Percentiles rank a stretch among this genome's conserved stretches.
These are phyloP conservation scores for Therioaphis trifolii DNA, from an alignment of 2,888 invertebrate species.

Conservation along the genomic window DNA sequence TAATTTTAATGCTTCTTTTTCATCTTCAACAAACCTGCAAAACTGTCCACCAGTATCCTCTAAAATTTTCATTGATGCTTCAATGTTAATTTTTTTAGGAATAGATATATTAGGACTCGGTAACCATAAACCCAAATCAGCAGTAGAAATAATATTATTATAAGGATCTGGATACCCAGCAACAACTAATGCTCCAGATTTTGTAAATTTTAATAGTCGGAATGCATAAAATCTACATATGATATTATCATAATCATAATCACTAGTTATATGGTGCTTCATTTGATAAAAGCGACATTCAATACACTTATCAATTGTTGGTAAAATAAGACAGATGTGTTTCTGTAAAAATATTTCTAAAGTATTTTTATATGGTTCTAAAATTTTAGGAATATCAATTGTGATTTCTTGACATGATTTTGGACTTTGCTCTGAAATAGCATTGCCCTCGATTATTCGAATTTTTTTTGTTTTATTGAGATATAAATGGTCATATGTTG, in stretches of 20 bases:
- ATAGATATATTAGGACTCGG: constrained; percentile 80
- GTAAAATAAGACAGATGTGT: constrained; percentile 87
- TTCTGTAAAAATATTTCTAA: constrained; percentile 89
- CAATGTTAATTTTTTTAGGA: constrained; percentile 81
- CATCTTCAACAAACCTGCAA: constrained; percentile 91
- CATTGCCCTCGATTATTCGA: neutral
- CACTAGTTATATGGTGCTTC: constrained; percentile 82
- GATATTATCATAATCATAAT: constrained; percentile 84
- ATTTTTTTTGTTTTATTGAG: neutral
- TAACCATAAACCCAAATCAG: constrained; percentile 86
- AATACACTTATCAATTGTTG: constrained; percentile 89
- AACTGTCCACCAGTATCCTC: constrained; percentile 93
- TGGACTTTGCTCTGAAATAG: neutral
- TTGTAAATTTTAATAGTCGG: constrained; percentile 88
- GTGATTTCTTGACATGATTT: neutral
- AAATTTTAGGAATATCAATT: constrained; percentile 11
- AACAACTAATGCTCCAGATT: constrained; percentile 86
- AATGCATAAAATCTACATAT: constrained; percentile 97
- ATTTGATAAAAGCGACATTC: constrained; percentile 92
- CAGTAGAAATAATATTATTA: constrained; percentile 76
- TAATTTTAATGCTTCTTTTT: constrained; percentile 81
- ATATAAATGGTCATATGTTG: neutral
- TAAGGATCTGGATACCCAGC: constrained; percentile 95
- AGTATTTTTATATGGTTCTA: constrained; percentile 72
- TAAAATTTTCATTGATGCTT: constrained; percentile 88